Evolutionary conservation across 2,888 invertebrate genomes (phyloP).

Genomic region (Ramazzottius varieornatus): DNA sequence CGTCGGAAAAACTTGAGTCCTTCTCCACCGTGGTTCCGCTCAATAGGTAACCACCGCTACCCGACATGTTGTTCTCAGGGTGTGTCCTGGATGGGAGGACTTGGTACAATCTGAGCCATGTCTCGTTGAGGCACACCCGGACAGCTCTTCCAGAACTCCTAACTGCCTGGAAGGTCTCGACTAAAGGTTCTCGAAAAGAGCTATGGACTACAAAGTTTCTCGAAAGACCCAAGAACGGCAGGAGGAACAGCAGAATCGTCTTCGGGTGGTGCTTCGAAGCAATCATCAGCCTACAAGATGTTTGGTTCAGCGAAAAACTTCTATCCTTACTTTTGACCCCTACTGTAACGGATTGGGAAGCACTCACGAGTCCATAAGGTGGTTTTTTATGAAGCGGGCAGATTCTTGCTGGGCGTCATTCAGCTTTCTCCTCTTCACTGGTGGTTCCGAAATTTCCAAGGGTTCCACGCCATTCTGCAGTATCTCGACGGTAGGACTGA

Average conservation of each 20-base stretch:
- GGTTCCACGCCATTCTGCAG: conserved; percentile 8
- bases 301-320: not conserved
- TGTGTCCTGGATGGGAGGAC: conserved; percentile 42
- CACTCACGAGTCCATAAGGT: not conserved
- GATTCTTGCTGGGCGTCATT: not conserved
- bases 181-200: conserved; percentile 13
- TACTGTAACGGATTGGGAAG: too few relatives aligned
- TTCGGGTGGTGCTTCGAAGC: conserved; percentile 21
- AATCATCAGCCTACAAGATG: conserved; percentile 14
- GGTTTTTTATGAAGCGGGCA: not conserved
- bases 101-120: conserved; percentile 70
- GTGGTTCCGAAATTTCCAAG: conserved; percentile 5
- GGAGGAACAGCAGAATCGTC: conserved; percentile 17
- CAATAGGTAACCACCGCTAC: conserved; percentile 60
- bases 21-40: conserved; percentile 32
- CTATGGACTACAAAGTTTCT: conserved; percentile 22
- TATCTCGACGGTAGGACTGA: not conserved
- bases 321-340: too few relatives aligned
- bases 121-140: conserved; percentile 49
- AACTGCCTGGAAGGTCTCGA: not conserved
- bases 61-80: conserved; percentile 70
- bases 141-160: conserved; percentile 31
- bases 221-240: conserved; percentile 19
- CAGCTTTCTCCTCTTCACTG: not conserved
- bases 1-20: too few relatives aligned